Percentiles rank a stretch among this genome's conserved stretches.
These are phyloP conservation scores for Malacoraja senta DNA, from an alignment of 2,797 vertebrate genomes.

Conservation along the genomic window DNA sequence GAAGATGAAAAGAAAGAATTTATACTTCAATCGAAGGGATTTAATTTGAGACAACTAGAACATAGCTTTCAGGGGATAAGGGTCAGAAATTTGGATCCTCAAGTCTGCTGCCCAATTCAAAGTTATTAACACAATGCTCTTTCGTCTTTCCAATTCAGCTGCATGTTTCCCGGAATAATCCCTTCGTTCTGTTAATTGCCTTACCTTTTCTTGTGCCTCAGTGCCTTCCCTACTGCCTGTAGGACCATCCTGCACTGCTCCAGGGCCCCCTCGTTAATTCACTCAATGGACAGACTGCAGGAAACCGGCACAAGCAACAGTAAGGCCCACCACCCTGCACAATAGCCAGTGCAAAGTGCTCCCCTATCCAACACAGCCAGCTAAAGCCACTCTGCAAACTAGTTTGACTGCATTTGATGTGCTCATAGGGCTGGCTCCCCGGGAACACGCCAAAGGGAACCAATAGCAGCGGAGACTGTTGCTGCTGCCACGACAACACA, in stretches of 20 bases:
- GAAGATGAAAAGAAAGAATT: background rate
- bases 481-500: constrained; percentile 37
- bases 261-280: constrained; percentile 1
- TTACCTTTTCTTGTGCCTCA: constrained; percentile 43
- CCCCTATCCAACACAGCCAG: background rate
- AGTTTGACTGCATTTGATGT: constrained; percentile 37
- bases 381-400: constrained; percentile 23
- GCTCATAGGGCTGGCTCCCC: background rate
- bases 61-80: background rate
- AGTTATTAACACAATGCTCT: background rate
- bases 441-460: background rate
- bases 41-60: background rate
- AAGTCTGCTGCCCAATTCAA: background rate
- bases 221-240: constrained; percentile 44
- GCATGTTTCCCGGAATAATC: background rate
- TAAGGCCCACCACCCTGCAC: constrained; percentile 1
- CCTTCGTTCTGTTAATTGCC: background rate
- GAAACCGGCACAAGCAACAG: background rate
- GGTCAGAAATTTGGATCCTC: background rate
- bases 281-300: constrained; percentile 4
- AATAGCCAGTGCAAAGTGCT: constrained; percentile 1
- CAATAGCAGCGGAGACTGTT: background rate
- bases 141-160: background rate
- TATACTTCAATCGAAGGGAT: background rate
- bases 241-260: constrained; percentile 42